Conservation (phyloP, 2,113 vertebrate species). For the Zosterops borbonicus region DNA sequence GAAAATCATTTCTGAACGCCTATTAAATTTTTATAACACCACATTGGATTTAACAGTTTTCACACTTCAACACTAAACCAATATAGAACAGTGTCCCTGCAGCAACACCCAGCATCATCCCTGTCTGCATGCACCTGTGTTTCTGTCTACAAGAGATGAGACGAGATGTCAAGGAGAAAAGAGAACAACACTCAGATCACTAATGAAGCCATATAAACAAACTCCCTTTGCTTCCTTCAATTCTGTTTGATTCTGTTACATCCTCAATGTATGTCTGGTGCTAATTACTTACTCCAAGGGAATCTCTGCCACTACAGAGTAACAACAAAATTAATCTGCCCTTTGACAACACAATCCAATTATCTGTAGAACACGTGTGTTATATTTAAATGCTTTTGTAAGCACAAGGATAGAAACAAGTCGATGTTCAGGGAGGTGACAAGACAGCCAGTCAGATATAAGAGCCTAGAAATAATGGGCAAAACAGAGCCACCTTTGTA, state of each 20-base stretch:
- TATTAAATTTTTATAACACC: not conserved
- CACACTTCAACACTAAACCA: not conserved
- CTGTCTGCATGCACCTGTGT: not conserved
- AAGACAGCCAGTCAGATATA: not conserved
- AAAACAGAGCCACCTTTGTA: not conserved
- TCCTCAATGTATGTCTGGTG: not conserved
- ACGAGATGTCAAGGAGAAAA: not conserved
- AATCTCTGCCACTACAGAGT: not conserved
- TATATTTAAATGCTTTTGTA: not conserved
- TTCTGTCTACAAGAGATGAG: not conserved
- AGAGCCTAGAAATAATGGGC: not conserved
- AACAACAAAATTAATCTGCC: not conserved
- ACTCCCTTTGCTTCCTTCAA: not conserved
- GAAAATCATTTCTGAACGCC: not conserved
- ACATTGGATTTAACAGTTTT: not conserved
- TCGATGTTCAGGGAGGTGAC: not conserved
- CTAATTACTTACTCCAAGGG: not conserved
- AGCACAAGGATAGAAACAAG: not conserved
- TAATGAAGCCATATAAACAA: not conserved
- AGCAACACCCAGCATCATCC: not conserved
- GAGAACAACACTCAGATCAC: not conserved
- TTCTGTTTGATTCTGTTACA: not conserved
- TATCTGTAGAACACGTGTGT: not conserved
- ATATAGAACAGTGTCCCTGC: not conserved
- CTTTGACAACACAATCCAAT: not conserved